Evolutionary conservation across 2,797 vertebrate species (phyloP).

Genomic region (Discoglossus pictus): DNA sequence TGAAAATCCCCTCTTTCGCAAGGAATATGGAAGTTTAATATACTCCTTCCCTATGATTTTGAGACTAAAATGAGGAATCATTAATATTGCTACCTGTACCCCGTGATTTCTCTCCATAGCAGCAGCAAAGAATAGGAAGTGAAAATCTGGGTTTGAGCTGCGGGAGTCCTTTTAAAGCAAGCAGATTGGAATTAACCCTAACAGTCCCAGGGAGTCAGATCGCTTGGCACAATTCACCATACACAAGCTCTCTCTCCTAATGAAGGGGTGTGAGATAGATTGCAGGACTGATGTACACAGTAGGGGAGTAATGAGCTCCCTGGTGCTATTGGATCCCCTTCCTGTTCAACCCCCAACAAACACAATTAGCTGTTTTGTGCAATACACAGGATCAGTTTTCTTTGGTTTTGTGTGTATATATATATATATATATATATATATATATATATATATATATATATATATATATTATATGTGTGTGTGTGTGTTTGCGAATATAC

Average conservation of each 20-base stretch:
- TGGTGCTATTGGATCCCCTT: conserved; percentile 15
- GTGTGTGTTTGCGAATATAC: too few species aligned
- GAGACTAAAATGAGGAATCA: conserved; percentile 17
- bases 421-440: too few species aligned
- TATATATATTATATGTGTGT: too few species aligned
- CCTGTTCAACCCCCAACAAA: conserved; percentile 8
- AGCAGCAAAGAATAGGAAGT: neutral
- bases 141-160: conserved; percentile 12
- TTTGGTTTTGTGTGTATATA: too few species aligned
- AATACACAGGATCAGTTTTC: too few species aligned
- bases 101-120: neutral
- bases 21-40: conserved; percentile 9
- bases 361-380: conserved; percentile 6
- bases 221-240: neutral
- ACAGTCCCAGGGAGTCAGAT: neutral
- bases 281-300: conserved; percentile 6
- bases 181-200: conserved; percentile 11
- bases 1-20: neutral
- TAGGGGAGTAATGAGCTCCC: conserved; percentile 21
- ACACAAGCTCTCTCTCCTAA: neutral
- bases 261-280: neutral
- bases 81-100: conserved; percentile 5
- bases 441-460: too few species aligned
- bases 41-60: conserved; percentile 16
- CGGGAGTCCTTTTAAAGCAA: neutral